Base-by-base conservation (phyloP, 2,888 invertebrate species). In the Abrostola tripartita region DNA sequence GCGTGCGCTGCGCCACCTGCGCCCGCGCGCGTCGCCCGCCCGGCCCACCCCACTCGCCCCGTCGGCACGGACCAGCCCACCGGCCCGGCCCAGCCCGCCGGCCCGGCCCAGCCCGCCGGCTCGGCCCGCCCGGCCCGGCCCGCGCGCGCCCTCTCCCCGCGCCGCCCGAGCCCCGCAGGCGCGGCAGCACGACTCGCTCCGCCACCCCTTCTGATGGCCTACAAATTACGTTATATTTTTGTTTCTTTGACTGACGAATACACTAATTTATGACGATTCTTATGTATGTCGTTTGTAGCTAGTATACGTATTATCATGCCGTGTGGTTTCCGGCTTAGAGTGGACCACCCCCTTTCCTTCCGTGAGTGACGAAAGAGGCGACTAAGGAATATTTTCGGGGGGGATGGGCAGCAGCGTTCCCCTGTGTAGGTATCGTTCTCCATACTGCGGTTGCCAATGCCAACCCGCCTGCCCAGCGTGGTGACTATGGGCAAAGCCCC, bases 241-340 rank as follows among this genome's bases (percentile, higher is more conserved):
- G 62, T 77, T 81, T 76, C 77, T 78, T 79, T 80, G 69, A 51
- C 74, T 72, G 55, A 41, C 44, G 37, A 81, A 76, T 84, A 84
- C 76, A 83, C 44, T 9, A 5, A 59, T 36, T 4, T 7, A 51
- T 14, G 9, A 35, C 42, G 44, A 51, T 40, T 14, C 8, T 51
- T 5, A 36, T 37, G 52, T 51, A 5, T 55, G 37, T 69, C 64
- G 37, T 44, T 69, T 71, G 60, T 71, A 68, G 61, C 6, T 62
- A 60, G 65, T 37, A 11, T 35, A 35, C 11, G 37, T 36, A n/a
- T 50, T 37, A 35, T 38, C 24, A 24, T 24, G 24, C 24, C 24
- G 24, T 24, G 24, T 24, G 24, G 24, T 24, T 24, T 24, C 24
- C 1, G 24, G 24, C 24, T 4, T 24, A 24, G 4, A 4, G 4